Conservation (phyloP, 1,140 invertebrate species). For the Tenebrio molitor region DNA sequence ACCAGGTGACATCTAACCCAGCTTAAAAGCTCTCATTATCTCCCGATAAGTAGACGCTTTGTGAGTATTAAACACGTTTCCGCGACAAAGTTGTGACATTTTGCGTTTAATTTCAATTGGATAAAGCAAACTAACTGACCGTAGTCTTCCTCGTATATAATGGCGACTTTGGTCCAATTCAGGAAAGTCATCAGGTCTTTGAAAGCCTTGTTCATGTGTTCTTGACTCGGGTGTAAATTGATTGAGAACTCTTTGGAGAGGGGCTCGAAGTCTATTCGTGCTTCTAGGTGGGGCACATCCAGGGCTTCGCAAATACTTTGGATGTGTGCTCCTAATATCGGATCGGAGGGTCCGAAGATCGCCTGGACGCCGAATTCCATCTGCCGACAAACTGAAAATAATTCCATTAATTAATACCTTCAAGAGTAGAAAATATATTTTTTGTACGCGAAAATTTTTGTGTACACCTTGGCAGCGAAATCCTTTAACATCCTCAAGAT, state of each 20-base stretch:
- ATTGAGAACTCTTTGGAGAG: conserved; percentile 85
- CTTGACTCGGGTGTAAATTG: conserved; percentile 90
- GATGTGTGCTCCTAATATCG: conserved; percentile 85
- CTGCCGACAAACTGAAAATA: conserved; percentile 86
- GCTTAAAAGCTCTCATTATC: too few relatives aligned
- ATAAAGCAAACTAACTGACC: conserved; percentile 70
- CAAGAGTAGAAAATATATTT: too few relatives aligned
- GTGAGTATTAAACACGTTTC: conserved; percentile 19
- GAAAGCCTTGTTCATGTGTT: conserved; percentile 87
- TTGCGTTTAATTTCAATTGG: too few relatives aligned
- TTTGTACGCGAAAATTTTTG: too few relatives aligned
- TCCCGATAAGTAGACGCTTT: too few relatives aligned
- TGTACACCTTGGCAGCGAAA: too few relatives aligned
- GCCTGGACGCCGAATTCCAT: conserved; percentile 88
- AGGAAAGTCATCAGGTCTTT: conserved; percentile 89
- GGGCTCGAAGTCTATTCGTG: conserved; percentile 79
- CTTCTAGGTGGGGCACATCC: conserved; percentile 91
- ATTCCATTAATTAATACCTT: too few relatives aligned
- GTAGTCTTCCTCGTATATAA: conserved; percentile 92
- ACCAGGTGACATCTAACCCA: too few relatives aligned
- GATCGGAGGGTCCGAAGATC: conserved; percentile 90
- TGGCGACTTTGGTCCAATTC: conserved; percentile 94
- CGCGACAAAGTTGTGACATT: neutral
- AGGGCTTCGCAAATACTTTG: conserved; percentile 91
- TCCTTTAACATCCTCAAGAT: too few relatives aligned